Evolutionary conservation across 2,888 invertebrate species (phyloP).

Genomic region (Phorcus lineatus): DNA sequence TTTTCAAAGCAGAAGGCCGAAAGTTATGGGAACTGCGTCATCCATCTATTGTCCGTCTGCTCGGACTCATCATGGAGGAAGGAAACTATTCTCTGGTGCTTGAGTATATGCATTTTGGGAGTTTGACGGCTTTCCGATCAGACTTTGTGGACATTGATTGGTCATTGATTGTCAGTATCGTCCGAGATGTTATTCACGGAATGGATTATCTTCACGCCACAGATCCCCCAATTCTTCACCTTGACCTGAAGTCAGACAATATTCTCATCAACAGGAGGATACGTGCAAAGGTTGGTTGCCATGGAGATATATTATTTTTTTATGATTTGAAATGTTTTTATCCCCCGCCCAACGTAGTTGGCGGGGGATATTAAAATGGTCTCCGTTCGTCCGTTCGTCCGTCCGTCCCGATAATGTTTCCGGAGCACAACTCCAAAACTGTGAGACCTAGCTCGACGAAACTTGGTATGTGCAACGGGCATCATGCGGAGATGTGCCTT

Average conservation of each 20-base stretch:
- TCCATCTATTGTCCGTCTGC: constrained; percentile 44
- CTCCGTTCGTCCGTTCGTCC: too few species aligned
- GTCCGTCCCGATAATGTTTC: too few species aligned
- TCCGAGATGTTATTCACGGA: constrained; percentile 48
- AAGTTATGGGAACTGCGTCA: constrained; percentile 43
- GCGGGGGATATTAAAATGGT: too few species aligned
- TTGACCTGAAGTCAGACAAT: constrained; percentile 63
- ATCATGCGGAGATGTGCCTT: too few species aligned
- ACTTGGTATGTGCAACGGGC: too few species aligned
- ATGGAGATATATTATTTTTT: not conserved
- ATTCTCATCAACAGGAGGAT: constrained; percentile 54
- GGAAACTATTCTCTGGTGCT: constrained; percentile 50
- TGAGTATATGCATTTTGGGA: constrained; percentile 58
- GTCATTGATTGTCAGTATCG: constrained; percentile 44
- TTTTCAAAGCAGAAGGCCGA: constrained; percentile 44
- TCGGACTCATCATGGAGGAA: constrained; percentile 49
- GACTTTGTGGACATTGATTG: constrained; percentile 37
- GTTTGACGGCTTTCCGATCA: constrained; percentile 43
- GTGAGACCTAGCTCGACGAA: too few species aligned
- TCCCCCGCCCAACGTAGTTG: too few species aligned
- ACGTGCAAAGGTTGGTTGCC: constrained; percentile 51
- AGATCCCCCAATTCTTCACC: constrained; percentile 53
- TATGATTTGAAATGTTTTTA: not conserved
- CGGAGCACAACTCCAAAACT: too few species aligned
- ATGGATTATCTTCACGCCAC: constrained; percentile 56